Base-by-base conservation (phyloP, 1,140 invertebrate genomes). In the Drosophila kohkoa region DNA sequence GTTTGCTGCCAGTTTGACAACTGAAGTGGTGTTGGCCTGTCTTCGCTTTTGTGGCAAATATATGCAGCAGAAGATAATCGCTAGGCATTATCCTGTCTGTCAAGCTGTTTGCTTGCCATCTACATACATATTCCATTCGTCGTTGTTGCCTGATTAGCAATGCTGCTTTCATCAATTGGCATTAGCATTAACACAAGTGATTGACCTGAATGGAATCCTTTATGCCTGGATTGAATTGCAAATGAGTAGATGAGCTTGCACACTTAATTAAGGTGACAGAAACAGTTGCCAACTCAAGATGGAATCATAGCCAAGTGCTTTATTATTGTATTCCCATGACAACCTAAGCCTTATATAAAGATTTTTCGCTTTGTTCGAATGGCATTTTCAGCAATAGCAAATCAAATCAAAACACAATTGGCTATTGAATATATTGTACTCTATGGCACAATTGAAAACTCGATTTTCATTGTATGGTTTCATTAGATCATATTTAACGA, bases 361-460 rank as follows among this genome's bases (percentile, higher is more conserved):
- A 41, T 41, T 41, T 41, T 8, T 41, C 20, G 41, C n/a, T 13
- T 43, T 4, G 4, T 41, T 7, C n/a, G 41, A 11, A 4, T 28
- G 10, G 7, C 8, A 20, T 4, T 49, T 20, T 25, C 48, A 69
- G 55, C 8, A 10, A 41, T 57, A 54, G 49, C 62, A 13, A 49
- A 49, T 55, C 55, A 43, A 69, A 68, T 59, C 48, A 46, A 28
- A 68, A 55, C 54, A 58, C 30, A 74, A 69, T 69, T 74, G 70
- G 54, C 57, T 59, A 67, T 73, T 5, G 35, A 54, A 52, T 48
- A 41, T 64, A 13, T 73, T 73, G 28, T 59, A 55, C 30, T 15
- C 20, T 25, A 25, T 25, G 3, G 3, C 20, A 25, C 20, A 25
- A 54, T 67, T 73, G 63, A 59, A 66, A 68, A 54, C 35, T 45